These are phyloP conservation scores for Iguana delicatissima DNA, from an alignment of 2,797 vertebrate genomes.

Conservation along the genomic window DNA sequence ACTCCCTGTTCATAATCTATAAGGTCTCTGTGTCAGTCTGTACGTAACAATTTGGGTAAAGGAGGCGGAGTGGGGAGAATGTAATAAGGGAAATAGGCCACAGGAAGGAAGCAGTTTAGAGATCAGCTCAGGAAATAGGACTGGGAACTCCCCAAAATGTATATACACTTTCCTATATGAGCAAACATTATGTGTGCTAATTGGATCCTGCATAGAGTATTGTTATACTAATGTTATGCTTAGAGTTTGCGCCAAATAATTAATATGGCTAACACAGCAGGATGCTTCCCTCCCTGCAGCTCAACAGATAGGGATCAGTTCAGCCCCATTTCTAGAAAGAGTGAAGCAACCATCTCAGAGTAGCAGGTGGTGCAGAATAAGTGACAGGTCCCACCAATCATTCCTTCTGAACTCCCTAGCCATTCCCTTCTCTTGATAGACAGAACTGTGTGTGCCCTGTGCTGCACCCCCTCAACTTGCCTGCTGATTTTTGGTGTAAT, in stretches of 20 bases:
- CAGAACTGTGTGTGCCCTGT: background rate
- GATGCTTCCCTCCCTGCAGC: background rate
- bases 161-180: background rate
- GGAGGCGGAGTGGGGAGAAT: background rate
- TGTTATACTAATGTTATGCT: constrained; percentile 8
- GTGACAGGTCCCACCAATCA: background rate
- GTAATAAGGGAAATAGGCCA: background rate
- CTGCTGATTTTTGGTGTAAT: too few relatives aligned
- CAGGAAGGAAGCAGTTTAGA: background rate
- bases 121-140: constrained; percentile 3
- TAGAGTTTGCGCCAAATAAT: background rate
- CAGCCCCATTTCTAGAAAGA: background rate
- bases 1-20: background rate
- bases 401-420: background rate
- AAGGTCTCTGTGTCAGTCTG: fast-evolving
- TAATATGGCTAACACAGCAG: background rate
- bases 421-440: background rate
- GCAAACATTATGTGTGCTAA: constrained; percentile 5
- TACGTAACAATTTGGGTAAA: background rate
- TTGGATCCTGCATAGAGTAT: constrained; percentile 16
- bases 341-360: background rate
- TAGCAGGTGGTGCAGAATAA: background rate
- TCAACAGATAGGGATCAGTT: background rate
- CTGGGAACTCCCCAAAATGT: constrained; percentile 29
- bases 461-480: too few relatives aligned